Conservation (phyloP, 2,113 vertebrate species). For the Mormoops blainvillei region DNA sequence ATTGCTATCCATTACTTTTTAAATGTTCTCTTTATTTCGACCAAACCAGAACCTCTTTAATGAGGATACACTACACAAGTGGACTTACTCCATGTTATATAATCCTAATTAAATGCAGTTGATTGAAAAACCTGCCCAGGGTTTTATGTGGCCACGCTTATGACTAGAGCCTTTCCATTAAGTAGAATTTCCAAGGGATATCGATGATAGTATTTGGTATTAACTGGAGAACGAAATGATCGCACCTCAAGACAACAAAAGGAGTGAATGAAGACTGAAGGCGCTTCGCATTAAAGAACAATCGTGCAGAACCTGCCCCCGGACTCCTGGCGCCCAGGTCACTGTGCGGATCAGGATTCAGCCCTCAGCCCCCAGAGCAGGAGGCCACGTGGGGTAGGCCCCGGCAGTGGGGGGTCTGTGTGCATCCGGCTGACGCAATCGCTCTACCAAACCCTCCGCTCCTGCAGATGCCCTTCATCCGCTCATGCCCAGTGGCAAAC, state of each 20-base stretch:
- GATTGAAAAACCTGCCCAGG: conserved; percentile 64
- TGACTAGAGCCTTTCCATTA: conserved; percentile 56
- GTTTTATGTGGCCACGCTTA: conserved; percentile 70
- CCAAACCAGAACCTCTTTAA: conserved; percentile 27
- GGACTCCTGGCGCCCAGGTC: not conserved
- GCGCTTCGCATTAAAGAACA: not conserved
- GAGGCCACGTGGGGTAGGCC: not conserved
- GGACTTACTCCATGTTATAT: not conserved
- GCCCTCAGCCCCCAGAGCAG: too few species aligned
- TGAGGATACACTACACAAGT: not conserved
- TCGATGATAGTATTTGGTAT: conserved; percentile 55
- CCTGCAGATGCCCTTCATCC: too few species aligned
- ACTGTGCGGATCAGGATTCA: not conserved
- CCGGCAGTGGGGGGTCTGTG: not conserved
- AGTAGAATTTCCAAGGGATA: conserved; percentile 58
- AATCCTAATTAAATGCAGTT: conserved; percentile 67
- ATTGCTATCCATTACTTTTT: not conserved
- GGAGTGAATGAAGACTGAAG: not conserved
- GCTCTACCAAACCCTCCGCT: not conserved
- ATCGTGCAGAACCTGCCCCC: not conserved
- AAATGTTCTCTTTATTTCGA: conserved; percentile 48
- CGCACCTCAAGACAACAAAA: conserved; percentile 21
- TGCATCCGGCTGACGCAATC: not conserved
- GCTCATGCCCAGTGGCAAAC: not conserved
- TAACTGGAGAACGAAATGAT: conserved; percentile 53